Percentiles rank a stretch among this genome's conserved stretches.
phyloP scores from a whole-genome alignment of 1,140 invertebrate species.

The Solenopsis invicta region DNA sequence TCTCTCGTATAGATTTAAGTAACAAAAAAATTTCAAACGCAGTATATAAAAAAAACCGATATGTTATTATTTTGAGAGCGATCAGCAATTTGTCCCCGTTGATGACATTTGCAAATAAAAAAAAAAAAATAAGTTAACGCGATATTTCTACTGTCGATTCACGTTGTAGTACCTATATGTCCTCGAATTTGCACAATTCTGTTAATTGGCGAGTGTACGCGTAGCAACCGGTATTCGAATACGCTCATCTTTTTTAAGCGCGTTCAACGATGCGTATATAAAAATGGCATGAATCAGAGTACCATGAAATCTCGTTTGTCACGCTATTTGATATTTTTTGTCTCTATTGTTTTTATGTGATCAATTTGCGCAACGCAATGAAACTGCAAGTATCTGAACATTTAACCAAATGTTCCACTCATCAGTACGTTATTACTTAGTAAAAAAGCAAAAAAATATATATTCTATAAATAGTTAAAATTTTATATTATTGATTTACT shows the following conservation, averaged over 20 bases:
- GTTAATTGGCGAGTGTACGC: constrained; percentile 37
- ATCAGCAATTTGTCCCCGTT: neutral
- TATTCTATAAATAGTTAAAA: neutral
- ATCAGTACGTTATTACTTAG: neutral
- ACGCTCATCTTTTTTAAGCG: constrained; percentile 7
- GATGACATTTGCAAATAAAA: neutral
- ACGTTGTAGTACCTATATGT: constrained; percentile 8
- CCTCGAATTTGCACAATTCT: constrained; percentile 5
- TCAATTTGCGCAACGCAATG: neutral
- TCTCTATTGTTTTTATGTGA: constrained; percentile 31
- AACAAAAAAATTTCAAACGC: neutral
- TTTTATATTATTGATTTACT: constrained; percentile 20
- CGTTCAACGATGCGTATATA: constrained; percentile 25
- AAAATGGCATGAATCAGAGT: constrained; percentile 34
- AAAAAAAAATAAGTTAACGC: constrained; percentile 33
- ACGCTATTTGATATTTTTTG: constrained; percentile 34
- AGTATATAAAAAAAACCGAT: neutral
- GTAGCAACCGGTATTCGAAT: constrained; percentile 7
- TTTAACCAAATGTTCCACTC: neutral
- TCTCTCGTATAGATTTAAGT: neutral
- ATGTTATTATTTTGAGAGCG: neutral
- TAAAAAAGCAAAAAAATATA: neutral
- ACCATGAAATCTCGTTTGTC: constrained; percentile 36
- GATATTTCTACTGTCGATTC: constrained; percentile 28
- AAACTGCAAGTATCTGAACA: constrained; percentile 13